Evolutionary conservation across 92 coral and sea anemone genomes (phyloP).

Genomic region (Parazoanthus atlanticus): DNA sequence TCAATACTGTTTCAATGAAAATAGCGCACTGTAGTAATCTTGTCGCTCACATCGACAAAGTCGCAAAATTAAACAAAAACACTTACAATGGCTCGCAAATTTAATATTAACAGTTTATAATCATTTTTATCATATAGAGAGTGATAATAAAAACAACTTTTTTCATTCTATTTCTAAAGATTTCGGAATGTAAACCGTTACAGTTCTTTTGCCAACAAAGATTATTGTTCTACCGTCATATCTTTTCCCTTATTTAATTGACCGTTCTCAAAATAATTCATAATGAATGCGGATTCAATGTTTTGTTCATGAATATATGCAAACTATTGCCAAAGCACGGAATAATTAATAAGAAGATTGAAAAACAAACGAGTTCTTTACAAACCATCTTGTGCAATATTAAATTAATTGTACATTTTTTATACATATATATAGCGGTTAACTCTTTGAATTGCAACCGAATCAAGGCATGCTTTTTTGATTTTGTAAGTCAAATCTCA

Average conservation of each 20-base stretch:
- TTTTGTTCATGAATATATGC: no score
- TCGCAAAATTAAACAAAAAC: neutral
- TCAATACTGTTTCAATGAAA: neutral
- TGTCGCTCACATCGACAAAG: neutral
- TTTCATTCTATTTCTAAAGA: neutral
- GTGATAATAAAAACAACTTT: neutral
- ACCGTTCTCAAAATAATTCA: neutral
- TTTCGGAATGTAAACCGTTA: neutral
- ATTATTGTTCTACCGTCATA: neutral
- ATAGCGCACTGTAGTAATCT: neutral
- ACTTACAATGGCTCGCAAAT: neutral
- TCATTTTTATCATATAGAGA: no score
- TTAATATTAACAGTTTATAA: neutral
- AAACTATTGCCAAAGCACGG: neutral
- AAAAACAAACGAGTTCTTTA: no score
- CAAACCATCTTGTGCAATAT: neutral
- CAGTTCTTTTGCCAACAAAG: neutral
- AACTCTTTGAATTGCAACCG: neutral
- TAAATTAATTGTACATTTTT: neutral
- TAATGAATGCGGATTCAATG: no score
- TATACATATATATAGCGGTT: neutral
- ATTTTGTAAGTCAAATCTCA: neutral
- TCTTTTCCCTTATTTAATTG: no score
- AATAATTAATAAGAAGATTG: no score
- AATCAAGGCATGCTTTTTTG: no score